Evolutionary conservation across 2,797 vertebrate genomes (phyloP).

Genomic region (Glossophaga mutica): DNA sequence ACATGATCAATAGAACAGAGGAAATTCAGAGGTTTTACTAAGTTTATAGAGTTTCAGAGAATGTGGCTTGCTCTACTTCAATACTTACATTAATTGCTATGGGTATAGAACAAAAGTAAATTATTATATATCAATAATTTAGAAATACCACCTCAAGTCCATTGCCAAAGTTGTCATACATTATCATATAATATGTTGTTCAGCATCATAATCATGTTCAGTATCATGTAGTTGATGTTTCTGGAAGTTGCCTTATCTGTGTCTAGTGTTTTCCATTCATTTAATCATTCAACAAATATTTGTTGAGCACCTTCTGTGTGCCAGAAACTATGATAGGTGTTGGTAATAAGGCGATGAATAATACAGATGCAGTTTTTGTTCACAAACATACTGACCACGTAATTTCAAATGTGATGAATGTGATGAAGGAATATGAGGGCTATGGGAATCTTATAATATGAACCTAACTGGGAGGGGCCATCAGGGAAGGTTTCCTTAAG

Average conservation of each 20-base stretch:
- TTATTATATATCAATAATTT: not conserved
- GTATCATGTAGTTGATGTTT: not conserved
- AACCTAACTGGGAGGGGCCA: not conserved
- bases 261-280: not conserved
- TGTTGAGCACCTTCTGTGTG: not conserved
- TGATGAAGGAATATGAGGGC: not conserved
- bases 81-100: not conserved
- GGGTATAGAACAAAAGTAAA: not conserved
- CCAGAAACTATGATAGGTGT: not conserved
- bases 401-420: not conserved
- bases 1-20: not conserved
- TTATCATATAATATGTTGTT: too few relatives aligned
- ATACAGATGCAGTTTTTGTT: not conserved
- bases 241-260: not conserved
- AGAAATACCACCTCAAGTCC: not conserved
- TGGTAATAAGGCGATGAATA: not conserved
- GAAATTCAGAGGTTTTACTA: not conserved
- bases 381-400: not conserved
- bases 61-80: not conserved
- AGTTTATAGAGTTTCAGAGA: not conserved
- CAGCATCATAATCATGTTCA: not conserved
- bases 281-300: not conserved
- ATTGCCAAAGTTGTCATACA: not conserved
- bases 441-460: not conserved
- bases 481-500: not conserved